Conservation (phyloP, 2,888 invertebrate genomes). For the Hyles lineata region DNA sequence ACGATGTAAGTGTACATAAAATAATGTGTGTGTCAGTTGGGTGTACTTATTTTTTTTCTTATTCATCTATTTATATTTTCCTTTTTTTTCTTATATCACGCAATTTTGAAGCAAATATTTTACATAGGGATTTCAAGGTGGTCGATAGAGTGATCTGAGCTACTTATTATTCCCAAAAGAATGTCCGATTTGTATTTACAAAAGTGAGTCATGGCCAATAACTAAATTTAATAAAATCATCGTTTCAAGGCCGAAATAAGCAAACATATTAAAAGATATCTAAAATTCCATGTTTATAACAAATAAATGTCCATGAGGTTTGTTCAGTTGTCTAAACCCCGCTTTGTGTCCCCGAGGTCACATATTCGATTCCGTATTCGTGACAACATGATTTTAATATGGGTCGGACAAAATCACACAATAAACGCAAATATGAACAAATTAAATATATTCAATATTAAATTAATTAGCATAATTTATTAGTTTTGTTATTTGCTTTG, state of each 20-base stretch:
- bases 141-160: too few relatives aligned
- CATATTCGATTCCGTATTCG: constrained; percentile 6
- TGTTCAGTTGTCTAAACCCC: constrained; percentile 8
- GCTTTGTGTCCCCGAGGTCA: constrained; percentile 17
- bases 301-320: background rate
- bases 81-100: too few relatives aligned
- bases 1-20: too few relatives aligned
- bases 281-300: background rate
- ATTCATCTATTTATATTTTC: too few relatives aligned
- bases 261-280: background rate
- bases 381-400: constrained; percentile 1
- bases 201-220: too few relatives aligned
- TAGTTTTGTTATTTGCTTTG: background rate
- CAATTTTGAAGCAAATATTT: too few relatives aligned
- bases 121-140: too few relatives aligned
- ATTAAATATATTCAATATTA: constrained; percentile 9
- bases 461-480: constrained; percentile 12
- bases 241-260: background rate
- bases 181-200: too few relatives aligned
- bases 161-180: background rate
- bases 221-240: background rate
- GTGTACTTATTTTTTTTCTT: too few relatives aligned
- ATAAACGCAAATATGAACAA: background rate
- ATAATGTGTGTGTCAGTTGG: too few relatives aligned
- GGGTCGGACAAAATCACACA: background rate